A percentile compares a stretch with the other conserved stretches of the same genome.
Conservation (phyloP, 2,797 vertebrate species). For the Pogonophryne albipinna region DNA sequence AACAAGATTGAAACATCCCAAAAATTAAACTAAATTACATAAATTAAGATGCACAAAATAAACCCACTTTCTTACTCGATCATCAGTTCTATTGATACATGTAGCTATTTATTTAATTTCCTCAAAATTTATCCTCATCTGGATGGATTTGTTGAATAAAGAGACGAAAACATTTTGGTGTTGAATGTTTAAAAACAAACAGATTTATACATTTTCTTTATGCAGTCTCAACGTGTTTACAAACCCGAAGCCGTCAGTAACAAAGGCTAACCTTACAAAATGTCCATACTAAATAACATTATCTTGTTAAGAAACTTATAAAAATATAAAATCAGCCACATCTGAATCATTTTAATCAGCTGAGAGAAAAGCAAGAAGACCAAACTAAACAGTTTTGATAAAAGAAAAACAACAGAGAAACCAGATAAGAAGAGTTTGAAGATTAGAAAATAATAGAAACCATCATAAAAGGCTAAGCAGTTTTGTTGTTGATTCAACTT, state of each 20-base stretch:
- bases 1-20: no score
- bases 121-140: not conserved
- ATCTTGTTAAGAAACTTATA: conserved; percentile 28
- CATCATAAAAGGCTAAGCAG: not conserved
- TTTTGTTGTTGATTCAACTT: not conserved
- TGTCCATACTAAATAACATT: not conserved
- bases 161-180: not conserved
- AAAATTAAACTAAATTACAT: no score
- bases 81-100: not conserved
- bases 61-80: not conserved
- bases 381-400: not conserved
- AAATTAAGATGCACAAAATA: not conserved
- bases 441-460: conserved; percentile 11
- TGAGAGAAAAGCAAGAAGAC: not conserved
- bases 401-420: not conserved
- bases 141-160: not conserved
- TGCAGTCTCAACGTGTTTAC: conserved; percentile 11
- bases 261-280: conserved; percentile 11
- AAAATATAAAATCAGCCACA: conserved; percentile 46
- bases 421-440: not conserved
- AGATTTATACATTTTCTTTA: conserved; percentile 37
- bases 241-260: conserved; percentile 37
- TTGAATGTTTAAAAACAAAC: conserved; percentile 20
- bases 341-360: conserved; percentile 1
- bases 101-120: not conserved